These are phyloP conservation scores for Cephus spinipes DNA, from an alignment of 2,888 invertebrate species.

Conservation along the genomic window DNA sequence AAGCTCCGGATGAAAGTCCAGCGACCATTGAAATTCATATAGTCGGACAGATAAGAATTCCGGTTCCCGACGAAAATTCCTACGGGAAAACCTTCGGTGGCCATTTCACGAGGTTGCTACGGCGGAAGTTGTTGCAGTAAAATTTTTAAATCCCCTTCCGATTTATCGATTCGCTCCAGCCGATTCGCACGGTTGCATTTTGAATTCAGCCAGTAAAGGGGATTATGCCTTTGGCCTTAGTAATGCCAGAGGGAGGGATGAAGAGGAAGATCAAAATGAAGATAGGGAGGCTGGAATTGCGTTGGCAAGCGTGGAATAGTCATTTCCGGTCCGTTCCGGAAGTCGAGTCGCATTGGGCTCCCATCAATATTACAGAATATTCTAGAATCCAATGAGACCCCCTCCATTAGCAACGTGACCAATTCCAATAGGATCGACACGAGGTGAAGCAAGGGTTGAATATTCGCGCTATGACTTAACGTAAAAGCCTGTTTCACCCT, in stretches of 20 bases:
- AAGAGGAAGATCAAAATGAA: constrained; percentile 12
- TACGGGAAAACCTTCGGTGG: neutral
- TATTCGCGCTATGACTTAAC: neutral
- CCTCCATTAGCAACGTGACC: neutral
- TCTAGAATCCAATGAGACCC: constrained; percentile 33
- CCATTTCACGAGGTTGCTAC: neutral
- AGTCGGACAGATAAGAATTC: neutral
- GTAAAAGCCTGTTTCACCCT: neutral
- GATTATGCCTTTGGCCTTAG: constrained; percentile 1
- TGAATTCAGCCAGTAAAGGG: constrained; percentile 3
- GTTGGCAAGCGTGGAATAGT: constrained; percentile 52
- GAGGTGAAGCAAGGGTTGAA: neutral
- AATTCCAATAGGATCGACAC: neutral
- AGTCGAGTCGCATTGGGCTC: constrained; percentile 51
- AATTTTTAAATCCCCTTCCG: neutral
- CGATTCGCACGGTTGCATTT: neutral
- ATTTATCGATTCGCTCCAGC: neutral
- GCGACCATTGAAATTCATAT: neutral
- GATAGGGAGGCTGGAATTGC: constrained; percentile 31
- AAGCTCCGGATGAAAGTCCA: neutral
- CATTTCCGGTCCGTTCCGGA: constrained; percentile 55
- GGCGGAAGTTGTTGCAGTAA: neutral
- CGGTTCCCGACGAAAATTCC: neutral
- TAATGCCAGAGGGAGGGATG: neutral
- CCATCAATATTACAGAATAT: constrained; percentile 26